phyloP scores from a whole-genome alignment of 2,113 vertebrate genomes.

The Thunnus maccoyii region DNA sequence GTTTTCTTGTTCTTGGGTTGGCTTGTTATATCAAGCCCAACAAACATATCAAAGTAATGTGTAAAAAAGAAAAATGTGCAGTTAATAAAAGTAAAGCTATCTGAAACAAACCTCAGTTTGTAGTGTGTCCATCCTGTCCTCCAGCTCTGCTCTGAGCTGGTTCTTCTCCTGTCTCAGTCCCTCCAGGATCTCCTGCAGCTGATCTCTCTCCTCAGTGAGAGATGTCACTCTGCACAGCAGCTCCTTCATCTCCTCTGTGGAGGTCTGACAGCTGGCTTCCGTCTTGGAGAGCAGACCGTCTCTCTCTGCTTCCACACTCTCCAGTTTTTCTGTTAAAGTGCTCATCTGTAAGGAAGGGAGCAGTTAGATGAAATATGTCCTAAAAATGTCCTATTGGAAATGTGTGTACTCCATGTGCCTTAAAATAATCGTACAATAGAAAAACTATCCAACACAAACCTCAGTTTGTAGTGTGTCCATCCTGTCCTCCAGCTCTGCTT shows the following conservation, averaged over 20 bases:
- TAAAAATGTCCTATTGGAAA: too few species aligned
- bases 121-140: constrained; percentile 1
- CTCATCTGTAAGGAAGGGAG: too few species aligned
- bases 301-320: too few species aligned
- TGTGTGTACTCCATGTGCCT: too few species aligned
- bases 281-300: not conserved
- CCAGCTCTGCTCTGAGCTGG: constrained; percentile 50
- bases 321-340: too few species aligned
- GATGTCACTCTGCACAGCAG: constrained; percentile 24
- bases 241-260: constrained; percentile 43
- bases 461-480: constrained; percentile 2
- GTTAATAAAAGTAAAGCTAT: not conserved
- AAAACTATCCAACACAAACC: not conserved
- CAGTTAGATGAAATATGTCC: too few species aligned
- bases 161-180: constrained; percentile 52
- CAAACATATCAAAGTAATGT: too few species aligned
- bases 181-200: constrained; percentile 61
- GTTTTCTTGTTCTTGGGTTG: too few species aligned
- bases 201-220: constrained; percentile 62
- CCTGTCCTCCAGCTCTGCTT: constrained; percentile 38
- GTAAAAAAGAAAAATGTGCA: too few species aligned
- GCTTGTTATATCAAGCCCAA: too few species aligned
- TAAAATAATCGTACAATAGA: not conserved
- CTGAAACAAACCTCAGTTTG: constrained; percentile 24
- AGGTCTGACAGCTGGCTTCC: not conserved